Evolutionary conservation across 1,140 invertebrate genomes (phyloP), one percentile per base, ranked within the genome.

Genomic region (Ips typographus): DNA sequence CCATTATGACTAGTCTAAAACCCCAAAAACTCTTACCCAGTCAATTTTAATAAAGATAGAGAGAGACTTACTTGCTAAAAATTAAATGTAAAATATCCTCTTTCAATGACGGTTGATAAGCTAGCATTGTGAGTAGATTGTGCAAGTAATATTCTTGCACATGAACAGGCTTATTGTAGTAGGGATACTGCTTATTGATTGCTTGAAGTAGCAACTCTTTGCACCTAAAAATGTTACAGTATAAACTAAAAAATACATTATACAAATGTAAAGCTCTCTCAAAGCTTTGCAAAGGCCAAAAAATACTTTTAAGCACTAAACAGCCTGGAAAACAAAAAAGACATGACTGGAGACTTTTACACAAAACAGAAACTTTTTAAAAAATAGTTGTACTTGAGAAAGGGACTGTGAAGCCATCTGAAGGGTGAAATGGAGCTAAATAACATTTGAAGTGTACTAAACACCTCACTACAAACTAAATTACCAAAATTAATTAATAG

Each of bases 1-100:
- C 91, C 70, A 93, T 80, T 61, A 85, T 78, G 40, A 89, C 79
- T 73, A 93, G 78, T 74, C 88, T 90, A 71, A 55, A 81, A 81
- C 57, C 49, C 1, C 44, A 1, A 22, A 22, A 22, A 22, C 22
- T 22, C 22, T 22, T 22, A 22, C 22, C 22, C 22, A 22, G 22
- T 22, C 22, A 22, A 22, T 22, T 22, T 22, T 22, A 22, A 22
- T 22, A 22, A 22, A 22, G 43, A 76, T 37, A 77, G 63, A 66
- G 0, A 64, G 38, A 40, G n/a, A 40, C 75, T 82, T 83, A 90
- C 86, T 86, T 90, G 63, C 88, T 85, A 75, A 91, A 84, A 63
- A 92, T 84, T 69, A 91, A 79, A 70, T 84, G 81, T 7, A 93
- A 76, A 56, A 92, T 83, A 36, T 87, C 81, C 60, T 81, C 79